Base-by-base conservation (phyloP, 2,113 vertebrate species). In the Speoplatyrhinus poulsoni region DNA sequence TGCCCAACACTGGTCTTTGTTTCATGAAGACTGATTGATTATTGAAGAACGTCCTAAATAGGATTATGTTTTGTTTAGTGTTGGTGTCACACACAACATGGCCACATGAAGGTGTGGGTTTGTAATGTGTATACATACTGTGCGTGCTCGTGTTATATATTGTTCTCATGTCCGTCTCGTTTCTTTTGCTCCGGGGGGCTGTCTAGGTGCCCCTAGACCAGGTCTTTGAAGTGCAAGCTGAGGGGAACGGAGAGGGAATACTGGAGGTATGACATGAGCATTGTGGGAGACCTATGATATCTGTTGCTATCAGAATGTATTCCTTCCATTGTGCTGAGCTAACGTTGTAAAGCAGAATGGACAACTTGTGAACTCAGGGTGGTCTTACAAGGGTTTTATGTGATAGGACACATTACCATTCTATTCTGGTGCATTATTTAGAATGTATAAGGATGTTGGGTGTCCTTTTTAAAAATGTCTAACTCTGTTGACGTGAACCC, bases 231-330 rank as follows among this genome's bases (percentile, higher is more conserved):
- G 92, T 95, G 13, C 83, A 65, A 26, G 95, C 93, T 0, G 68
- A 65, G 71, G 95, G 95, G 10, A 84, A 65, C 0, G 95, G 94
- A 41, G 80, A 90, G 66, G 95, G 94, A 56, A 92, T 93, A 0
- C 76, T 96, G 67, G 94, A 95, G 0, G 94, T 96, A 72, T 36
- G 72, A 57, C 48, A 12, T 66, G 2, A 8, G 1, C 36, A 41
- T 41, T n/a, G 56, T 26, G 16, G 53, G 12, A 54, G 16, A 54
- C 53, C 13, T n/a, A 12, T 53, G 52, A 4, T n/a, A 53, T 26
- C 26, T 26, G 26, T 26, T 26, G 19, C 19, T 19, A 19, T 19
- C 19, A 19, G 19, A 19, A 19, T 19, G 19, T 19, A 19, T 19
- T 19, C 19, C 19, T 19, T 19, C 19, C 19, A 19, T 19, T 19